Evolutionary conservation across 2,113 vertebrate species (phyloP).

Genomic region (Gavia stellata): DNA sequence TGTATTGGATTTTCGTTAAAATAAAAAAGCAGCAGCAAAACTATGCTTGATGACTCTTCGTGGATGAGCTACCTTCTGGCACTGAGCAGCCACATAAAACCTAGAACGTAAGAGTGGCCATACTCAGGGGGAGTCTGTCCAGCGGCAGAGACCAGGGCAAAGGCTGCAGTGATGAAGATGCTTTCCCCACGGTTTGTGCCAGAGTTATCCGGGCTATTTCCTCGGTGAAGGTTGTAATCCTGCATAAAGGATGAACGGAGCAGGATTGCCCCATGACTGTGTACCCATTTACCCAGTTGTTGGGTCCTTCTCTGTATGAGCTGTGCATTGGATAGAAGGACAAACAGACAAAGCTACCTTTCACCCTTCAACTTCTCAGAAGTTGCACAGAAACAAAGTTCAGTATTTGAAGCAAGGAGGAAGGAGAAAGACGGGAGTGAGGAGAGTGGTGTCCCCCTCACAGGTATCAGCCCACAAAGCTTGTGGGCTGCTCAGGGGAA

Average conservation of each 20-base stretch:
- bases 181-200: background rate
- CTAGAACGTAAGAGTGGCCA: rapidly evolving
- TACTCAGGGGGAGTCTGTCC: background rate
- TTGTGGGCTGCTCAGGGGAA: background rate
- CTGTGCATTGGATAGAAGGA: background rate
- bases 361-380: background rate
- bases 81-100: background rate
- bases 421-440: background rate
- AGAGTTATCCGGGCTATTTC: background rate
- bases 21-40: background rate
- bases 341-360: background rate
- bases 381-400: background rate
- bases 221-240: background rate
- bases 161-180: background rate
- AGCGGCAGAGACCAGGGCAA: background rate
- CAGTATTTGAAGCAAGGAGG: background rate
- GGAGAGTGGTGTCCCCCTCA: background rate
- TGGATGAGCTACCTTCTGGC: background rate
- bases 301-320: background rate
- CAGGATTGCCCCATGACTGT: background rate
- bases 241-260: background rate
- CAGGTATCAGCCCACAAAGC: background rate
- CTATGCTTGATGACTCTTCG: rapidly evolving
- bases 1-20: background rate
- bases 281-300: background rate